These are phyloP conservation scores for Coenonympha arcania DNA, from an alignment of 2,888 invertebrate genomes.

Conservation along the genomic window DNA sequence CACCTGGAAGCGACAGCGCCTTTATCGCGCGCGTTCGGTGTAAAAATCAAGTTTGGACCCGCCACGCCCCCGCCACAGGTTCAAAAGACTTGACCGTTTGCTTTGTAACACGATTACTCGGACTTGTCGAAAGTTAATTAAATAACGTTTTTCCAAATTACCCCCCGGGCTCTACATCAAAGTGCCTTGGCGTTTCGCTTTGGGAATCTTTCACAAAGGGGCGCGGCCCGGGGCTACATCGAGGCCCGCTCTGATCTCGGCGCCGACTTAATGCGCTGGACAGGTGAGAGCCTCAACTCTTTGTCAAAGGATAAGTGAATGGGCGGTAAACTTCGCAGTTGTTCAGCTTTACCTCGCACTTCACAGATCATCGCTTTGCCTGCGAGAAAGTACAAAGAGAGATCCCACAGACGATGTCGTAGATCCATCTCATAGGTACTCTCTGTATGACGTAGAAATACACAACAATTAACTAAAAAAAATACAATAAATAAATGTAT, in stretches of 20 bases:
- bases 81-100: slow-evolving; percentile 67
- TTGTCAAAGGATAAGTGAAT: slow-evolving; percentile 35
- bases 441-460: no score
- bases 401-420: not conserved
- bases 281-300: slow-evolving; percentile 56
- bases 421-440: not conserved
- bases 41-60: slow-evolving; percentile 66
- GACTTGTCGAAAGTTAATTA: slow-evolving; percentile 75
- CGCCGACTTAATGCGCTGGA: slow-evolving; percentile 45
- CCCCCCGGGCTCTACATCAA: slow-evolving; percentile 66
- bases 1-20: slow-evolving; percentile 72
- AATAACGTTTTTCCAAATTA: slow-evolving; percentile 74
- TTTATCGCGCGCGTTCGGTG: slow-evolving; percentile 65
- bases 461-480: no score
- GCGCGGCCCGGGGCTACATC: slow-evolving; percentile 58
- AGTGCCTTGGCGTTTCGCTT: slow-evolving; percentile 51
- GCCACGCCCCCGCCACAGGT: slow-evolving; percentile 39
- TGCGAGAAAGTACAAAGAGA: not conserved
- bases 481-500: no score
- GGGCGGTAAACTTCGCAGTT: slow-evolving; percentile 21
- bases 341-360: slow-evolving; percentile 14
- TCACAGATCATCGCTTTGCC: not conserved
- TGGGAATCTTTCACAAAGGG: slow-evolving; percentile 66
- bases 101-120: slow-evolving; percentile 72
- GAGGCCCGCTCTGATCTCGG: slow-evolving; percentile 48